A percentile compares a stretch with the other conserved stretches of the same genome.
phyloP scores from a whole-genome alignment of 2,797 vertebrate species.

The Ptychadena robeensis region DNA sequence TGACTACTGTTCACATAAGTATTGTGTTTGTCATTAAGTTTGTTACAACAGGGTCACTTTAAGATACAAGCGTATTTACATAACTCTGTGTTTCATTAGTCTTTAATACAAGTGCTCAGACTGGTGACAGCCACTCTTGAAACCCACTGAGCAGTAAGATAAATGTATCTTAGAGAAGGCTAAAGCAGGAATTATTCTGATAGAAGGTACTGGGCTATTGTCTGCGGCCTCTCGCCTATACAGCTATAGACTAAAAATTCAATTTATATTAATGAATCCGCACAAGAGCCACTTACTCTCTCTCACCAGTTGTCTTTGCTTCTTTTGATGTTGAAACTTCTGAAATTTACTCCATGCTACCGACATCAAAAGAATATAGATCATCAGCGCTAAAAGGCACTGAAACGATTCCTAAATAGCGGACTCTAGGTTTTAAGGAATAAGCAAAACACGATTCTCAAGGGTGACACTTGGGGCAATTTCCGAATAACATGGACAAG shows the following conservation, averaged over 20 bases:
- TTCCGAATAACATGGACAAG: neutral
- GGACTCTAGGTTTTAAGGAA: constrained; percentile 8
- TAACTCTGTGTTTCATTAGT: constrained; percentile 21
- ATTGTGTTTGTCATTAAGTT: too few relatives aligned
- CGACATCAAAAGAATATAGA: constrained; percentile 60
- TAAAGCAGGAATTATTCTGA: constrained; percentile 47
- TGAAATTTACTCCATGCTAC: constrained; percentile 45
- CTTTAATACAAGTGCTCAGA: constrained; percentile 27
- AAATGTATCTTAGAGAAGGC: constrained; percentile 44
- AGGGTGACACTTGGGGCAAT: neutral
- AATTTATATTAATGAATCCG: constrained; percentile 62
- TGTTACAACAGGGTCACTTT: neutral
- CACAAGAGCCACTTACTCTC: constrained; percentile 55
- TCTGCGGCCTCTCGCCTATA: constrained; percentile 44
- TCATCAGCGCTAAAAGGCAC: constrained; percentile 46
- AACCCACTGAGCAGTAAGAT: constrained; percentile 43
- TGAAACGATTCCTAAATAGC: constrained; percentile 41
- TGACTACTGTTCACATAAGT: too few relatives aligned
- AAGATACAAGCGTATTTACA: constrained; percentile 13
- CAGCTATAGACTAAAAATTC: constrained; percentile 51
- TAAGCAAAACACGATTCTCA: constrained; percentile 27
- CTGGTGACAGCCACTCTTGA: constrained; percentile 32
- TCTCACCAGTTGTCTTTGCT: constrained; percentile 52
- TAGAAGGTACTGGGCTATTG: constrained; percentile 41
- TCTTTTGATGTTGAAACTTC: constrained; percentile 56